Evolutionary conservation across 2,797 vertebrate species (phyloP), one percentile per base, ranked within the genome.

Genomic region (Melopsittacus undulatus): DNA sequence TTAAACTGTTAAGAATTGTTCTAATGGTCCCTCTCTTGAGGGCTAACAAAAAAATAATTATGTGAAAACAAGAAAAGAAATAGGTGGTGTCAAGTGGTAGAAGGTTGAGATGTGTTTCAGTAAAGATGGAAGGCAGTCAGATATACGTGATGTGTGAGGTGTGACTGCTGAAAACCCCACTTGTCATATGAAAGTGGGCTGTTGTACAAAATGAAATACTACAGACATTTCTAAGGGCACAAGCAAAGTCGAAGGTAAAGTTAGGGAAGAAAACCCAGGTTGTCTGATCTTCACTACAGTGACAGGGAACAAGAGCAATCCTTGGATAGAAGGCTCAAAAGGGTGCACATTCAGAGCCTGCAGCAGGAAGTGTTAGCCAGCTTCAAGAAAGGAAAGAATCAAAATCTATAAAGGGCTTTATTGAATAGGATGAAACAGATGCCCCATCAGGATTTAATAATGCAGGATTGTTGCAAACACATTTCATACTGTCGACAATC

Each of bases 401-500:
- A 75, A 96, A 90, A 76, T 91, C 77, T 85, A 19, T 64, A 74
- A 80, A 91, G 93, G 83, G 69, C 46, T 92, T 90, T 75, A 87
- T n/a, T 95, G 83, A 96, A 93, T 86, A 77, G 82, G 43, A 76
- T 81, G 66, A 92, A 95, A 85, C n/a, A 94, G 89, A 94, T 85
- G 82, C 26, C 87, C 75, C 93, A 97, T 96, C 75, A 97, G 90
- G 90, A 97, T 38, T 96, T 96, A 97, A 97, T 97, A 94, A 91
- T 45, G 72, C 87, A 72, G 36, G 45, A 77, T 40, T 92, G 64
- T 57, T 94, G 73, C 72, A 96, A 92, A 85, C 75, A 89, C 49
- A 83, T 81, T 95, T 93, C 66, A 77, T 81, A 59, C 56, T 91
- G 63, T 89, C 10, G 7, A 87, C 84, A 89, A 91, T 88, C 57